Percentiles rank a stretch among this genome's conserved stretches.
Evolutionary conservation across 2,888 invertebrate species (phyloP).

Genomic region (Tipula unca): DNA sequence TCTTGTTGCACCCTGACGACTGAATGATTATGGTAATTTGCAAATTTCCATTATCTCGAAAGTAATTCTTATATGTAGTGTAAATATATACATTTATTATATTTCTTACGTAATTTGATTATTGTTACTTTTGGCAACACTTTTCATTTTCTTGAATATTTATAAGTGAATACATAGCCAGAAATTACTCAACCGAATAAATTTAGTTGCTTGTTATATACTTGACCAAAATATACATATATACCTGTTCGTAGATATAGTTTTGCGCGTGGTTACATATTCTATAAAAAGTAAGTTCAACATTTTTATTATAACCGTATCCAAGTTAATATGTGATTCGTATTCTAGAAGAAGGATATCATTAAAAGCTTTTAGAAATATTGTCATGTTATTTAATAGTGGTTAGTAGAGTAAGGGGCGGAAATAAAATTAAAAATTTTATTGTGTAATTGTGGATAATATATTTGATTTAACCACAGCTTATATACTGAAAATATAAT

Average conservation of each 20-base stretch:
- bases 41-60: no score
- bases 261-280: background rate
- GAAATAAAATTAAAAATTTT: background rate
- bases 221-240: background rate
- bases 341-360: background rate
- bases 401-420: background rate
- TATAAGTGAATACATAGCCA: background rate
- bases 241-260: background rate
- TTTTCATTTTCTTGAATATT: background rate
- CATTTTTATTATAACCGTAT: background rate
- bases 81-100: background rate
- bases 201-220: background rate
- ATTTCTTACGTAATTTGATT: background rate
- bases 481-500: no score
- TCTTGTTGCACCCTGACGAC: no score
- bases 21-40: no score
- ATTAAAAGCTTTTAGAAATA: background rate
- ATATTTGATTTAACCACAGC: no score
- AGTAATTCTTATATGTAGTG: no score
- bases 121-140: background rate
- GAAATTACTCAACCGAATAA: background rate
- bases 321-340: background rate
- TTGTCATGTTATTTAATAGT: background rate
- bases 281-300: background rate
- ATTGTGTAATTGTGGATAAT: no score